A percentile compares a stretch with the other conserved stretches of the same genome.
Conservation (phyloP, 2,888 invertebrate genomes). For the Aromia moschata region DNA sequence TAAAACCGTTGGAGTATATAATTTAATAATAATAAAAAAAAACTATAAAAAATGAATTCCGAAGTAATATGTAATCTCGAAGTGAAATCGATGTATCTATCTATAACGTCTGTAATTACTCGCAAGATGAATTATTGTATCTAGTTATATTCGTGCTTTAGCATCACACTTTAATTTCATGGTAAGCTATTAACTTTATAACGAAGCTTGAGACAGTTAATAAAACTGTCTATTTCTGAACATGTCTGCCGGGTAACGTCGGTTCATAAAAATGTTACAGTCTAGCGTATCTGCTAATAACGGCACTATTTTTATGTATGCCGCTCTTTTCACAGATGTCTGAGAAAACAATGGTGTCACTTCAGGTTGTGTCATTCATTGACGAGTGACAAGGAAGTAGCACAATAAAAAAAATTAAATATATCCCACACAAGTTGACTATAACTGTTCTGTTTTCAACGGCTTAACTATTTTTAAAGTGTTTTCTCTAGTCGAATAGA, state of each 20-base stretch:
- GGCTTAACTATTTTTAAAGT: constrained; percentile 9
- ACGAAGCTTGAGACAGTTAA: neutral
- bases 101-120: too few species aligned
- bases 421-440: constrained; percentile 27
- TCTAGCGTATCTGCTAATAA: constrained; percentile 33
- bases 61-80: too few species aligned
- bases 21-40: too few species aligned
- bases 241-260: constrained; percentile 23
- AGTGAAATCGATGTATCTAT: too few species aligned
- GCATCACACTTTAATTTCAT: neutral
- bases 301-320: constrained; percentile 32
- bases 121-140: too few species aligned
- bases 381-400: constrained; percentile 50
- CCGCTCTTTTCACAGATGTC: constrained; percentile 36
- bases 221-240: neutral
- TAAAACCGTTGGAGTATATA: too few species aligned
- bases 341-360: constrained; percentile 45
- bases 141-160: neutral
- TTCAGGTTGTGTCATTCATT: constrained; percentile 36
- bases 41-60: too few species aligned
- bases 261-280: constrained; percentile 30
- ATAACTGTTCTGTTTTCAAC: constrained; percentile 25
- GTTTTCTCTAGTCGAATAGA: constrained; percentile 17
- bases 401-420: constrained; percentile 30
- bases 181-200: neutral